A percentile compares a stretch with the other conserved stretches of the same genome.
phyloP scores from a whole-genome alignment of 1,140 invertebrate species.

The Phymastichus coffea region DNA sequence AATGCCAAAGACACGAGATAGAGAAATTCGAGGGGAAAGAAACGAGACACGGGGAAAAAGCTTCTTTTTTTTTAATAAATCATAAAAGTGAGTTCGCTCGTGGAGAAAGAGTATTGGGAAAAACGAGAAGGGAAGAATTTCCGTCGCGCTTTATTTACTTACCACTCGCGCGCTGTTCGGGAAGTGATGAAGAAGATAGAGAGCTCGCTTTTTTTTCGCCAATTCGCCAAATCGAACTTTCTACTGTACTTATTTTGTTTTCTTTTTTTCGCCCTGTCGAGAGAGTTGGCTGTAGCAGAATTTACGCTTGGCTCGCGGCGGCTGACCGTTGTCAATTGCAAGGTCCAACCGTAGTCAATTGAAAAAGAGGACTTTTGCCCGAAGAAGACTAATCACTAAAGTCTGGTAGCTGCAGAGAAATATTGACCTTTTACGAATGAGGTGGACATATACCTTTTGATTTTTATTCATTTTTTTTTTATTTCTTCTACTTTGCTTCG shows the following conservation, averaged over 20 bases:
- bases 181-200: not conserved
- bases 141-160: not conserved
- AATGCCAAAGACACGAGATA: too few relatives aligned
- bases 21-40: not conserved
- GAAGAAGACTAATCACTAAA: slow-evolving; percentile 4
- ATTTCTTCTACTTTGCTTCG: not conserved
- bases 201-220: slow-evolving; percentile 2
- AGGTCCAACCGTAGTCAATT: not conserved
- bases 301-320: not conserved
- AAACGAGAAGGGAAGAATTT: not conserved
- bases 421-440: not conserved
- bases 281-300: not conserved
- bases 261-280: not conserved
- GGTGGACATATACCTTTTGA: too few relatives aligned
- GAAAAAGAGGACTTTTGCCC: not conserved
- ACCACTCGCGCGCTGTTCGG: not conserved
- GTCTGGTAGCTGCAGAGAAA: not conserved
- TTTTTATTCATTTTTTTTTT: slow-evolving; percentile 1
- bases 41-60: not conserved
- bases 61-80: slow-evolving; percentile 25
- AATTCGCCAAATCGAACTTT: slow-evolving; percentile 2
- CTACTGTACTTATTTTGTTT: not conserved
- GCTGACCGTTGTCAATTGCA: slow-evolving; percentile 6
- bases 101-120: too few relatives aligned
- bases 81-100: slow-evolving; percentile 7